Evolutionary conservation across 1,140 invertebrate genomes (phyloP), one percentile per base, ranked within the genome.

Genomic region (Drosophila murphyi): DNA sequence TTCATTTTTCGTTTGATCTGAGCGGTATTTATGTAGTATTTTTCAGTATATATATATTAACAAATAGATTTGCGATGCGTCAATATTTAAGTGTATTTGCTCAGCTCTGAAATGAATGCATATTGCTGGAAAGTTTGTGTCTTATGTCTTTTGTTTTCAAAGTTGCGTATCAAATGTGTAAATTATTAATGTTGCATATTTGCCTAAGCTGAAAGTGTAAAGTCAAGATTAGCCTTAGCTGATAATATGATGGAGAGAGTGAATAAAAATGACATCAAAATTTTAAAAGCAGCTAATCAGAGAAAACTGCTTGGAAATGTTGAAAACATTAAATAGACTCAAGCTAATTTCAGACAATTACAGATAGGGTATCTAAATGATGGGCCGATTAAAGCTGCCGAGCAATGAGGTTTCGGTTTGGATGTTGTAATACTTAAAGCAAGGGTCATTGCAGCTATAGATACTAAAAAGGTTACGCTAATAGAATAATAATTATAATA

Each of bases 1-100:
- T 60, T 56, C 43, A 69, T 75, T 70, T 74, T 67, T 34, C 64
- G 12, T 61, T 61, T 73, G 64, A 73, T 61, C 71, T 73, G 12
- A 48, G 71, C 50, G 41, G 28, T 71, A 48, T 71, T 62, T 71
- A 29, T 35, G 31, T 32, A 47, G 50, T 63, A 70, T 68, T 52
- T 59, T 56, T 5, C 5, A 31, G 43, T 48, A 50, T 67, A 67
- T 60, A 65, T 29, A 34, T 4, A n/a, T n/a, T n/a, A 8, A 43
- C 29, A 37, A 7, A n/a, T 41, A 35, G 32, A 2, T 7, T 10
- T 35, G 28, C 43, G 43, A 48, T 59, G 65, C 47, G 29, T 60
- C 56, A 64, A 54, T 10, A 32, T 32, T 68, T 51, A 32, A 35
- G 65, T 31, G 8, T 4, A 35, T 61, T 45, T 34, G 28, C 35